Base-by-base conservation (phyloP, 2,113 vertebrate genomes). In the Oxyruncus cristatus region DNA sequence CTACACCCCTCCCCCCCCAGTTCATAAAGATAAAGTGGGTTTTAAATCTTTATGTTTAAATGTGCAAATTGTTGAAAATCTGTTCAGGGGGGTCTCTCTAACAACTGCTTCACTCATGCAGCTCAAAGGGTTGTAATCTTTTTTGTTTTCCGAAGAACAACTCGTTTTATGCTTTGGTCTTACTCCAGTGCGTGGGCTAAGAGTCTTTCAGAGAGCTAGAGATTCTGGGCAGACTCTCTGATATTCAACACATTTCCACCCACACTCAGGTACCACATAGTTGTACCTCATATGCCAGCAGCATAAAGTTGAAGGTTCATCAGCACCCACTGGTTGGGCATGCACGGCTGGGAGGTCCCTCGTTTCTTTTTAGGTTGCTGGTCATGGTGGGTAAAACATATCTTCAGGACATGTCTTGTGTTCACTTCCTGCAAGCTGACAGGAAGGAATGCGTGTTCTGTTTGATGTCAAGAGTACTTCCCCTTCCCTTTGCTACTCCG, bases 391-490 rank as follows among this genome's bases (percentile, higher is more conserved):
- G 83, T 72, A 81, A 85, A 85, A 72, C 0, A 0, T 89, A 32
- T 58, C 65, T 94, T 80, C 61, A 79, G 58, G 77, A 85, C 27
- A 1, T 67, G 24, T 59, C 65, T 88, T 27, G 71, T 27, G 82
- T 65, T 94, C 23, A 7, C 85, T 93, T 93, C 66, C 85, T 95
- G 62, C 67, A 39, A 42, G 46, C 74, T 66, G 49, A 27, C 55
- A 35, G 66, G 75, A 85, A 89, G 50, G 78, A 94, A 33, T 42
- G 28, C 2, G 0, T 46, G 42, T 73, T 88, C 62, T 72, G 37
- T 94, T 96, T 82, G 58, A 83, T 73, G 46, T 93, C n/a, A 63
- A 21, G 68, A 62, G 30, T 62, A 61, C 58, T 86, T 96, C 92
- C 56, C 30, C 22, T 90, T 77, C 76, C 59, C 73, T 87, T 72